Percentiles rank a stretch among this genome's conserved stretches.
Evolutionary conservation across 2,888 invertebrate species (phyloP).

Genomic region (Gastracanthus pulcherrimus): DNA sequence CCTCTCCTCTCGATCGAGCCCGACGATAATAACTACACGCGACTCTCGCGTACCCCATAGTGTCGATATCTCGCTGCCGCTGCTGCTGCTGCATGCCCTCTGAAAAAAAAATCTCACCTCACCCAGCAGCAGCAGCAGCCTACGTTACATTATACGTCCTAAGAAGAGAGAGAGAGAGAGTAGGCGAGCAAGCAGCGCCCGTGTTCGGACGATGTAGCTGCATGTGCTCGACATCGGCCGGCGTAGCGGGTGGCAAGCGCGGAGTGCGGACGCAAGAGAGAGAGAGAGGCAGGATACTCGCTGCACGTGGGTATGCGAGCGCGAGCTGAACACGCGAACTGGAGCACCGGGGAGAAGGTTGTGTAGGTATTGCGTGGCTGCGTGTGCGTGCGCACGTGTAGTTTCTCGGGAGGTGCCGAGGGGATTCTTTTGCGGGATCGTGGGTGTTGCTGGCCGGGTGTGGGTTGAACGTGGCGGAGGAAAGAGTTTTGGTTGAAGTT

Average conservation of each 20-base stretch:
- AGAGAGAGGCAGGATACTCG: too few relatives aligned
- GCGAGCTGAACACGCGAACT: background rate
- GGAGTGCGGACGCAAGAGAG: constrained; percentile 48
- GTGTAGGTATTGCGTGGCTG: too few relatives aligned
- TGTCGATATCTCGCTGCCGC: constrained; percentile 35
- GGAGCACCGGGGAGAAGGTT: too few relatives aligned
- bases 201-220: constrained; percentile 53
- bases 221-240: constrained; percentile 68
- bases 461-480: too few relatives aligned
- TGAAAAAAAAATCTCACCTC: too few relatives aligned
- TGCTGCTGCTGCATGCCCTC: too few relatives aligned
- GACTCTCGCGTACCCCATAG: constrained; percentile 22
- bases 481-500: too few relatives aligned
- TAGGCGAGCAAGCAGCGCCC: background rate
- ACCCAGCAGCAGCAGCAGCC: background rate
- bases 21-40: constrained; percentile 30
- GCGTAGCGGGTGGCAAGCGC: constrained; percentile 70
- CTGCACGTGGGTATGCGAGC: background rate
- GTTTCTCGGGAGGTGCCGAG: too few relatives aligned
- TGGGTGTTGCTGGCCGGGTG: too few relatives aligned
- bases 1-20: background rate
- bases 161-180: background rate
- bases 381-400: too few relatives aligned
- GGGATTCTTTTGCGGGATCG: too few relatives aligned
- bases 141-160: background rate